A percentile compares a stretch with the other conserved stretches of the same genome.
Conservation (phyloP, 2,888 invertebrate genomes). For the Iselma pallidipennis region DNA sequence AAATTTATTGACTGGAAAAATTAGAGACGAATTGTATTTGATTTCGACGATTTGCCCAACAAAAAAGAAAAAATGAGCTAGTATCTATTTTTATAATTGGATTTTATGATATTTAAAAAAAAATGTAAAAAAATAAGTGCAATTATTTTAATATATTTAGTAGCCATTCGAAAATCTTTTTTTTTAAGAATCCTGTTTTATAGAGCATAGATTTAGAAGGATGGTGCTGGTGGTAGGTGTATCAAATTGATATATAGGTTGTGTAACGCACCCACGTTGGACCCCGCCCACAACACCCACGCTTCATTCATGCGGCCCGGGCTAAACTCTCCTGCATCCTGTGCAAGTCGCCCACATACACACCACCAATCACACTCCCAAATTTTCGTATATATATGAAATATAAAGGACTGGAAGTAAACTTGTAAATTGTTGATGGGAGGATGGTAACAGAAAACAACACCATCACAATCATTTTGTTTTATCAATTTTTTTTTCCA, state of each 20-base stretch:
- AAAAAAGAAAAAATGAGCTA: not conserved
- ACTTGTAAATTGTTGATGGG: too few species aligned
- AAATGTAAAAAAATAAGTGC: not conserved
- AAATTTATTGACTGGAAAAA: not conserved
- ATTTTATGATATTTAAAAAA: not conserved
- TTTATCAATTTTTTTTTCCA: too few species aligned
- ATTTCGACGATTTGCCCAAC: not conserved
- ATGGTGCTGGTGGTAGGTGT: too few species aligned
- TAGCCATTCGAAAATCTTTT: not conserved
- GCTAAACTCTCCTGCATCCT: constrained; percentile 36
- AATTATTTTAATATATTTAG: not conserved
- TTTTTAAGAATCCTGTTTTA: too few species aligned
- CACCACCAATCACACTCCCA: too few species aligned
- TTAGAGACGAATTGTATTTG: not conserved
- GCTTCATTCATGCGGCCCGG: constrained; percentile 43
- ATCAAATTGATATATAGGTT: not conserved
- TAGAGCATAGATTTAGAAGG: too few species aligned
- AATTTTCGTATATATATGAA: too few species aligned
- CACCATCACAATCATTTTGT: too few species aligned
- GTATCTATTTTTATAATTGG: not conserved
- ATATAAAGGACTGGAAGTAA: too few species aligned
- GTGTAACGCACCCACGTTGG: constrained; percentile 38
- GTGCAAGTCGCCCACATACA: constrained; percentile 35
- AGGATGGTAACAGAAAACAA: too few species aligned
- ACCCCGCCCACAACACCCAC: constrained; percentile 38